Evolutionary conservation across 2,113 vertebrate species (phyloP), one percentile per base, ranked within the genome.

Genomic region (Rhea pennata): DNA sequence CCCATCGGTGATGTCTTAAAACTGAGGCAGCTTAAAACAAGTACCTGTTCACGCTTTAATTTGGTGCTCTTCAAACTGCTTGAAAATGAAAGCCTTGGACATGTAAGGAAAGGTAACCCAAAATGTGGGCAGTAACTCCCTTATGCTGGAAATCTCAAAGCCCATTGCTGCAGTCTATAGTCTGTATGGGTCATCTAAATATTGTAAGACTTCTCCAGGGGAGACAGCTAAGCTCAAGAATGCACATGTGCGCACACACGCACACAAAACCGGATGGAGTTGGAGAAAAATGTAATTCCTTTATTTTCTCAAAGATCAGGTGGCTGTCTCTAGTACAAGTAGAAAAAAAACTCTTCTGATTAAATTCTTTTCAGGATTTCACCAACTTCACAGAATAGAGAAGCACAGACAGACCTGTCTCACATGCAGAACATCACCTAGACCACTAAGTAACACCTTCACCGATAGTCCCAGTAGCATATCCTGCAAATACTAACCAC

Each of bases 301-400:
- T 69, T 44, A n/a, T 15, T 76, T 84, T 20, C 6, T 3, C 20
- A 59, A 82, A 64, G 75, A 66, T 8, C 11, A n/a, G 3, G 14
- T n/a, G 27, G 69, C 19, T 5, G 1, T 56, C 48, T 69, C 12
- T 33, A 29, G 17, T 29, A 42, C 3, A 10, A 71, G 24, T 1
- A 51, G 6, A 1, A 15, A 40, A 15, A 40, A 14, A 66, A 33
- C 22, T 27, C 5, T 27, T 8, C 3, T 4, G 24, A 1, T 1
- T 27, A 73, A 69, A 21, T 5, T 20, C 12, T 17, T 92, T 71
- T 53, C 33, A 42, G 27, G 56, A 50, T 36, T 85, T 66, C 1
- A 0, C 6, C 39, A 39, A n/a, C 20, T 78, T 75, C 15, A 21
- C 2, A n/a, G 36, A 89, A 76, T 0, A 31, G 13, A 84, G 33